phyloP scores from a whole-genome alignment of 2,113 vertebrate species.

The Sardina pilchardus region DNA sequence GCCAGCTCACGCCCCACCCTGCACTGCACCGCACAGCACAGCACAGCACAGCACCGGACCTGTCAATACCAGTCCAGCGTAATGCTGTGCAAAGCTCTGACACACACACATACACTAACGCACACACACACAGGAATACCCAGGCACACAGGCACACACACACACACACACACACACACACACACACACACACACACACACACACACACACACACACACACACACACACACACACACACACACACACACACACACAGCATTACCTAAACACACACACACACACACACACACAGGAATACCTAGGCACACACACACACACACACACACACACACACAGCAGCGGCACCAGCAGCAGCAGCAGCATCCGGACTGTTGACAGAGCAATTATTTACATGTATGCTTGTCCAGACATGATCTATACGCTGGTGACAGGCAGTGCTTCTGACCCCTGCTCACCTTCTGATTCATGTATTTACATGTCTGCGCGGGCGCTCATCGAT shows the following conservation, averaged over 20 bases:
- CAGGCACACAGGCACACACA: neutral
- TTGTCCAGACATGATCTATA: conserved; percentile 24
- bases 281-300: neutral
- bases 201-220: neutral
- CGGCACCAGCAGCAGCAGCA: neutral
- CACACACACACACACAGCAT: neutral
- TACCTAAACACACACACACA: too few relatives aligned
- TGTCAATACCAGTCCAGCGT: conserved; percentile 11
- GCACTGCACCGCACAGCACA: too few relatives aligned
- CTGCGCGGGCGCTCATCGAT: neutral
- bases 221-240: neutral
- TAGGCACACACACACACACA: neutral
- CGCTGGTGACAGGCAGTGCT: conserved; percentile 15
- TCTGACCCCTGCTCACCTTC: conserved; percentile 15
- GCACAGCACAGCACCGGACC: neutral
- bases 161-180: neutral
- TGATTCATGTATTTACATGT: conserved; percentile 15
- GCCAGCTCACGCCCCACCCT: conserved; percentile 3
- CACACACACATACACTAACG: conserved; percentile 1
- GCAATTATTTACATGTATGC: conserved; percentile 27
- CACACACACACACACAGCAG: neutral
- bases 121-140: neutral
- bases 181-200: neutral
- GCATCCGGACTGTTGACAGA: conserved; percentile 9
- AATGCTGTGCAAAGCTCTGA: conserved; percentile 28